phyloP scores from a whole-genome alignment of 2,888 invertebrate species.

The Xestia sexstrigata region DNA sequence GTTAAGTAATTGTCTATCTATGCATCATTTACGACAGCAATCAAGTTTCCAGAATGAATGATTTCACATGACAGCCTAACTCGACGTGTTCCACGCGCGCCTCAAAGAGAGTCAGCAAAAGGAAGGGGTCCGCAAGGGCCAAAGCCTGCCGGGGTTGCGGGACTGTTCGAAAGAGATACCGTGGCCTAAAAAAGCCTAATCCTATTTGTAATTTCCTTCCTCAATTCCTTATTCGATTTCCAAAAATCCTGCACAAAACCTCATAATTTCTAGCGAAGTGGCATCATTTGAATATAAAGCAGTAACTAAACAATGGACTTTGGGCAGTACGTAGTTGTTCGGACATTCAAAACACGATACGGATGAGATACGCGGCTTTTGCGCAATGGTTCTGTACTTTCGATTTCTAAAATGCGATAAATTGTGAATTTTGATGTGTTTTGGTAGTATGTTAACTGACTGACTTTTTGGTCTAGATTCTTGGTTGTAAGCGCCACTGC shows the following conservation, averaged over 20 bases:
- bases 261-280: slow-evolving; percentile 27
- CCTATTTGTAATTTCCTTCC: not conserved
- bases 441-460: not conserved
- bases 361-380: slow-evolving; percentile 36
- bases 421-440: slow-evolving; percentile 1
- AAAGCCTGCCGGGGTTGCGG: too few relatives aligned
- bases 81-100: too few relatives aligned
- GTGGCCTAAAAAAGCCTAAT: too few relatives aligned
- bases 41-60: not conserved
- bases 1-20: not conserved
- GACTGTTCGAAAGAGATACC: too few relatives aligned
- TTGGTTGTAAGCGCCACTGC: too few relatives aligned
- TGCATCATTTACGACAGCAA: not conserved
- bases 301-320: slow-evolving; percentile 37
- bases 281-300: slow-evolving; percentile 49
- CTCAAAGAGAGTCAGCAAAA: too few relatives aligned
- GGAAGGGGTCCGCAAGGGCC: too few relatives aligned
- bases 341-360: slow-evolving; percentile 46
- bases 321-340: slow-evolving; percentile 13
- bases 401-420: slow-evolving; percentile 27
- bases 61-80: not conserved
- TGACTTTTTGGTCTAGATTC: too few relatives aligned
- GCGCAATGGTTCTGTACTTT: slow-evolving; percentile 36
- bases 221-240: not conserved
- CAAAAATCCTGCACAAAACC: slow-evolving; percentile 14